Conservation (phyloP, 1,140 invertebrate species). For the Macrobrachium rosenbergii region DNA sequence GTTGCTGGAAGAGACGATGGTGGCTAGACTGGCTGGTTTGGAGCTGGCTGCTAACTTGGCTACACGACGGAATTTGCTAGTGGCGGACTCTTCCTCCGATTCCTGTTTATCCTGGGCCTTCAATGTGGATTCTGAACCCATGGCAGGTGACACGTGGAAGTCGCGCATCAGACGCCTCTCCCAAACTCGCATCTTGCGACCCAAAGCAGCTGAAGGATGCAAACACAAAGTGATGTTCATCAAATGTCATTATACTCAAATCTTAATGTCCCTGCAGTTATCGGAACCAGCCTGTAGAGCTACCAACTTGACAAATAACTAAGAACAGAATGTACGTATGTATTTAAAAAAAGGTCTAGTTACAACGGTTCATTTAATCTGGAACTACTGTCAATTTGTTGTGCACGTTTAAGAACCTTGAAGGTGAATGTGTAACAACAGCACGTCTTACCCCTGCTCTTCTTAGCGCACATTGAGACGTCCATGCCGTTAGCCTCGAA, state of each 20-base stretch:
- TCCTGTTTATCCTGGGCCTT: conserved; percentile 66
- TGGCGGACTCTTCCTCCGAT: conserved; percentile 75
- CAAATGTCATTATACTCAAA: not conserved
- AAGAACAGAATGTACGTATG: too few species aligned
- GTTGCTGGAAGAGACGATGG: not conserved
- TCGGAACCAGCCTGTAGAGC: too few species aligned
- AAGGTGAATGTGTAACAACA: too few species aligned
- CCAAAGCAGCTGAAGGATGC: conserved; percentile 70
- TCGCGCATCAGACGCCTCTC: conserved; percentile 87
- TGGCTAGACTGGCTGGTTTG: conserved; percentile 79
- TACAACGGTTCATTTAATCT: too few species aligned
- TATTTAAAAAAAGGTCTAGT: too few species aligned
- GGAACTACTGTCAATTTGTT: too few species aligned
- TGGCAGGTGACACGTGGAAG: conserved; percentile 83
- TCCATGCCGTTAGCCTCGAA: conserved; percentile 93
- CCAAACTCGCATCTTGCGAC: conserved; percentile 84
- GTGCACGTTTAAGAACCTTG: too few species aligned
- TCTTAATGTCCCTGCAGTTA: not conserved
- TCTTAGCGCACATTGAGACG: conserved; percentile 74
- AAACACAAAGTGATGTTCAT: not conserved
- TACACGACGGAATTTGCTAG: conserved; percentile 80
- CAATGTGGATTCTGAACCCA: conserved; percentile 74
- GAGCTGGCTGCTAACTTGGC: conserved; percentile 79
- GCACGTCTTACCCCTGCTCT: conserved; percentile 58
- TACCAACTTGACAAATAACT: too few species aligned